phyloP scores from a whole-genome alignment of 2,113 vertebrate species.

The Motacilla alba region DNA sequence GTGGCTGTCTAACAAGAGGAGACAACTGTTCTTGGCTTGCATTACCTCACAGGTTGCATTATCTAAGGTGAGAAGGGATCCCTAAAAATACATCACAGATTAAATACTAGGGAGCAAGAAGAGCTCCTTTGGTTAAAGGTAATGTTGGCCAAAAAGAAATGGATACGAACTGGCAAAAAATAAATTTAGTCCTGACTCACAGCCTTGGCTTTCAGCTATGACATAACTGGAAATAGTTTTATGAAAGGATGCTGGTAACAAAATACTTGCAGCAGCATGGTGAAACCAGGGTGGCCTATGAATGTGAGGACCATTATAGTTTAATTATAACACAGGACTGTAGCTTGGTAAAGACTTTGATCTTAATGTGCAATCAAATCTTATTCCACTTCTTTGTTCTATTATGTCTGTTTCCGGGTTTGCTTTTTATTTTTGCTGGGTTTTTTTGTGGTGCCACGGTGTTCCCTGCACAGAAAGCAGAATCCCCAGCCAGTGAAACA shows the following conservation, averaged over 20 bases:
- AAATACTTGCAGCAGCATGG: not conserved
- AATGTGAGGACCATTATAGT: not conserved
- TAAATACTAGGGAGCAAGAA: not conserved
- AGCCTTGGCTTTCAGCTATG: not conserved
- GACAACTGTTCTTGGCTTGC: not conserved
- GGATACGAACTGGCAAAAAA: not conserved
- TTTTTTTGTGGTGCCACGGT: not conserved
- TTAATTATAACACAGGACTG: not conserved
- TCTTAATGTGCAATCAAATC: not conserved
- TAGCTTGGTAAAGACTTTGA: not conserved
- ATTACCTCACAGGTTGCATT: not conserved
- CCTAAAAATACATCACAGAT: conserved; percentile 28
- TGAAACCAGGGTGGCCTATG: not conserved
- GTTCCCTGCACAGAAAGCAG: not conserved
- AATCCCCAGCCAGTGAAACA: not conserved
- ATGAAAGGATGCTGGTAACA: not conserved
- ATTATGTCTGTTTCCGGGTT: not conserved
- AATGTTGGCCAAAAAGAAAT: conserved; percentile 4
- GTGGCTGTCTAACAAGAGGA: not conserved
- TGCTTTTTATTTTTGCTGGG: not conserved
- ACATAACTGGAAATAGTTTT: not conserved
- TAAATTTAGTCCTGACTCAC: conserved; percentile 27
- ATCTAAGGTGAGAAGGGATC: not conserved
- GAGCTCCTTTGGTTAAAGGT: not conserved
- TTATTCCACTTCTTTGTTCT: not conserved